phyloP scores from a whole-genome alignment of 2,113 vertebrate genomes.

The Stegastes partitus region DNA sequence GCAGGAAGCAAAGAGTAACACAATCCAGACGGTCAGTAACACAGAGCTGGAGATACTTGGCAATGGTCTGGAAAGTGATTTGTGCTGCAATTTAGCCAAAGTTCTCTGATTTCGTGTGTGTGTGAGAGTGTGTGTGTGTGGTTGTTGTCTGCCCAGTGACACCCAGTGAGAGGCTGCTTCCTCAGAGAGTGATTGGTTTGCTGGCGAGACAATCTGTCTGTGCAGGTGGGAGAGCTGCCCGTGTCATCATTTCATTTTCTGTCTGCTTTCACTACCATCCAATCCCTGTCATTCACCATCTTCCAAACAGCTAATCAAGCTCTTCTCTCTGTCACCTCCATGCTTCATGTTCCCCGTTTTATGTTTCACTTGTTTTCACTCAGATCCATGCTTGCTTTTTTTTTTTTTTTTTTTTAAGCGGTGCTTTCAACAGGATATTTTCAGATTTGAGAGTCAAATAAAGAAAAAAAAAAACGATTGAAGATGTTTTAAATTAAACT shows the following conservation, averaged over 20 bases:
- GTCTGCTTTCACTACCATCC: slow-evolving; percentile 51
- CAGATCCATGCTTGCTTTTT: not conserved
- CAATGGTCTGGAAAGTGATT: slow-evolving; percentile 35
- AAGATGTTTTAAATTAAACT: not conserved
- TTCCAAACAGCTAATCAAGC: slow-evolving; percentile 44
- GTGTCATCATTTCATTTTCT: slow-evolving; percentile 70
- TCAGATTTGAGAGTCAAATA: not conserved
- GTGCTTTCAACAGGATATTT: not conserved
- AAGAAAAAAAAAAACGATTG: not conserved
- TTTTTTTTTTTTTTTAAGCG: not conserved
- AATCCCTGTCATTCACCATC: slow-evolving; percentile 53
- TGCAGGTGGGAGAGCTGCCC: slow-evolving; percentile 72
- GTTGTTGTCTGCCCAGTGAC: slow-evolving; percentile 76
- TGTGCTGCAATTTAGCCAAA: slow-evolving; percentile 51
- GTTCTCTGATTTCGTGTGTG: slow-evolving; percentile 53
- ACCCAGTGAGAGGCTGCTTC: slow-evolving; percentile 66
- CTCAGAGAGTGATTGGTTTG: slow-evolving; percentile 75
- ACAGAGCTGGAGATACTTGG: slow-evolving; percentile 29
- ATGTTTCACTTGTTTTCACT: slow-evolving; percentile 17
- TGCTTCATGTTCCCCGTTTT: slow-evolving; percentile 12
- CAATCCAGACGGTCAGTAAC: slow-evolving; percentile 24
- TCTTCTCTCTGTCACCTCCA: slow-evolving; percentile 14
- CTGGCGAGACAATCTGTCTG: slow-evolving; percentile 58
- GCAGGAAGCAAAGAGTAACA: slow-evolving; percentile 11
- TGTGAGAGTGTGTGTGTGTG: slow-evolving; percentile 34